A percentile compares a stretch with the other conserved stretches of the same genome.
These are phyloP conservation scores for Canis aureus DNA, from an alignment of 2,113 vertebrate species.

Conservation along the genomic window DNA sequence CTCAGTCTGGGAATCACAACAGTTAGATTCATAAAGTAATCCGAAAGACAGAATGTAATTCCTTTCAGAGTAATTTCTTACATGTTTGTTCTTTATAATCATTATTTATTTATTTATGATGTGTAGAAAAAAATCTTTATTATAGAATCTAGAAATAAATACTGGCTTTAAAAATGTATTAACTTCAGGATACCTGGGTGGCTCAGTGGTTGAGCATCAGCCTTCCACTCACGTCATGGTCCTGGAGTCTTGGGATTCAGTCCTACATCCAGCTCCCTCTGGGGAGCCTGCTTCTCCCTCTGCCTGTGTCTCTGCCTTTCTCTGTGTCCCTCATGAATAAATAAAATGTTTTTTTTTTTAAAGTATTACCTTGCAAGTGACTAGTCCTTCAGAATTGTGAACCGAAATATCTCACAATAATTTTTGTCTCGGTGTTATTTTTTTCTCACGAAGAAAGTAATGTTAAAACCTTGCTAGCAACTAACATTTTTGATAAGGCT, in stretches of 20 bases:
- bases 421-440: conserved; percentile 15
- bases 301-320: too few species aligned
- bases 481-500: conserved; percentile 75
- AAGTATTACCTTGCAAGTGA: conserved; percentile 11
- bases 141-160: conserved; percentile 48
- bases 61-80: conserved; percentile 26
- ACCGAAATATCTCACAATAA: conserved; percentile 22
- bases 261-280: too few species aligned
- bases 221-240: too few species aligned
- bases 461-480: conserved; percentile 67
- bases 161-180: conserved; percentile 45
- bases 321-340: too few species aligned
- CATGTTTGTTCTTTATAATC: conserved; percentile 22
- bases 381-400: conserved; percentile 44
- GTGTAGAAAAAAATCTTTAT: conserved; percentile 42
- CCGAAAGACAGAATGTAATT: neutral
- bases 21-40: conserved; percentile 9
- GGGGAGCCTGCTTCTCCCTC: too few species aligned
- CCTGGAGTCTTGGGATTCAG: too few species aligned
- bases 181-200: neutral
- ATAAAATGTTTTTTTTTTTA: too few species aligned
- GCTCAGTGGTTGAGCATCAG: too few species aligned
- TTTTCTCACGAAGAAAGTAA: conserved; percentile 38
- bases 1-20: conserved; percentile 16
- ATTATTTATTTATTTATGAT: conserved; percentile 47